Evolutionary conservation across 2,797 vertebrate genomes (phyloP), one percentile per base, ranked within the genome.

Genomic region (Crax fasciolata): DNA sequence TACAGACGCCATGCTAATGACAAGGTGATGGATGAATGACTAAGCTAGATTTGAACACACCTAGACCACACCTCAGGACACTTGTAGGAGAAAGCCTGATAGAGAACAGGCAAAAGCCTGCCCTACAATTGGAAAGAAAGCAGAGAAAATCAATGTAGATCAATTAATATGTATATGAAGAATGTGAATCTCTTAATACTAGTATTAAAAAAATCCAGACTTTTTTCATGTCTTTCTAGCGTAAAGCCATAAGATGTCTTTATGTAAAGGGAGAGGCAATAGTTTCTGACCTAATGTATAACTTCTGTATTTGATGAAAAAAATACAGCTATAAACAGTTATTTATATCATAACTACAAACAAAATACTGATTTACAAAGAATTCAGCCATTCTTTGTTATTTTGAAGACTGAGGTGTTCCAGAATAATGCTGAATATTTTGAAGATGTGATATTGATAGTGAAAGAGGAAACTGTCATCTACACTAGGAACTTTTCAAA

Each of bases 1-100:
- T 94, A 97, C 48, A 96, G 96, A 97, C 95, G 95, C 95, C 84
- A 89, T 93, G 66, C 54, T 97, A 96, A 96, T 96, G 92, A 97
- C 94, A 93, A 91, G 86, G 84, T 96, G 94, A 96, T 1, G 4
- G 84, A 89, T 38, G 49, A 89, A 84, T 96, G 96, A 96, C 91
- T 96, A 96, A 94, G 81, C 78, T 17, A 65, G 65, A 87, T 87
- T 87, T 85, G 95, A 94, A 95, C 95, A 96, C 96, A 76, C 96
- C 96, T 94, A 85, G 55, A 67, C 96, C 96, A 94, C 95, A 95
- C 96, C 96, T 89, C 84, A 87, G 48, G 25, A 92, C 48, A 84
- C 68, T 41, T 75, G 62, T 51, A 66, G 84, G 82, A 94, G 92
- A 96, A 95, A 91, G 88, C 59, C 32, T 83, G 5, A 35, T 83